Percentiles rank a stretch among this genome's conserved stretches.
Conservation (phyloP, 2,797 vertebrate genomes). For the Macropus fuliginosus region DNA sequence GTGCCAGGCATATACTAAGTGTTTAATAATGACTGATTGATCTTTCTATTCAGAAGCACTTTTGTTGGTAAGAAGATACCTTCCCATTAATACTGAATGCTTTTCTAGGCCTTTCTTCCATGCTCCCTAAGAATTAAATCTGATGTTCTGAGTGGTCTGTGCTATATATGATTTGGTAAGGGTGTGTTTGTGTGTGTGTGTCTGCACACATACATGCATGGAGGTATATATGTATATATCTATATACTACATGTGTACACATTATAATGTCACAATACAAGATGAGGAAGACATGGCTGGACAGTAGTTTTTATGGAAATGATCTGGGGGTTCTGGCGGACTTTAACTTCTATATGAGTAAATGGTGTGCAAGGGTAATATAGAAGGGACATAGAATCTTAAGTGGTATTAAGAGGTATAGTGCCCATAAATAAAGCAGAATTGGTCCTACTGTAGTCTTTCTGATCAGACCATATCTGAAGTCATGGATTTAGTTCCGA, state of each 20-base stretch:
- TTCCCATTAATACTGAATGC: background rate
- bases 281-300: background rate
- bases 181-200: background rate
- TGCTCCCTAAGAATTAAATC: background rate
- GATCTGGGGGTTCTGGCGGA: background rate
- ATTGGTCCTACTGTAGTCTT: background rate
- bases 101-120: background rate
- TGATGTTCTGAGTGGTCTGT: background rate
- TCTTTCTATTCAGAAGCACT: background rate
- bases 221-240: too few species aligned
- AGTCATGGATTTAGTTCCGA: background rate
- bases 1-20: background rate
- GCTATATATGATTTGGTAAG: background rate
- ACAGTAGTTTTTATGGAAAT: background rate
- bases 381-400: background rate
- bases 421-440: background rate
- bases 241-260: background rate
- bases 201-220: too few species aligned
- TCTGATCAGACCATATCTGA: background rate
- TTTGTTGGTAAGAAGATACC: background rate
- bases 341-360: background rate
- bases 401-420: background rate
- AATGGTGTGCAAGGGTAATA: background rate
- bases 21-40: background rate
- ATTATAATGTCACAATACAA: background rate